Percentiles rank a stretch among this genome's conserved stretches.
These are phyloP conservation scores for Danaus melanippus DNA, from an alignment of 1,140 invertebrate genomes.

Conservation along the genomic window DNA sequence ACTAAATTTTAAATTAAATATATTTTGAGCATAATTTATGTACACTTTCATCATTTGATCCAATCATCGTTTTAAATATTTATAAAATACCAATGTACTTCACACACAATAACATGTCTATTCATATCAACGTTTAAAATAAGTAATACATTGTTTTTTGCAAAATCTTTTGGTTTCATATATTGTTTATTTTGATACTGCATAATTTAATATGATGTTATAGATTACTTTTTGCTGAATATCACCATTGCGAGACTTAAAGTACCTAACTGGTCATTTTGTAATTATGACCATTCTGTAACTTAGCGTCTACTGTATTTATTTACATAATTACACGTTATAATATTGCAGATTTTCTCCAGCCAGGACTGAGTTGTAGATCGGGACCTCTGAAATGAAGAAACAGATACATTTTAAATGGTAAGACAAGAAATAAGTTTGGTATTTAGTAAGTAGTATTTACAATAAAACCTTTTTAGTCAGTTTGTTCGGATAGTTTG, in stretches of 20 bases:
- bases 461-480: background rate
- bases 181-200: too few relatives aligned
- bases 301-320: background rate
- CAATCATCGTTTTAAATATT: background rate
- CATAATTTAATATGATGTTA: too few relatives aligned
- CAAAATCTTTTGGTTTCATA: too few relatives aligned
- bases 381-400: conserved; percentile 23
- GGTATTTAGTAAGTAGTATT: too few relatives aligned
- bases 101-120: too few relatives aligned
- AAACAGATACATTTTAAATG: conserved; percentile 5
- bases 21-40: conserved; percentile 36
- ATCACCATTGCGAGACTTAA: too few relatives aligned
- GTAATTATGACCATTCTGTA: too few relatives aligned
- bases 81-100: too few relatives aligned
- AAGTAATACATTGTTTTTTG: too few relatives aligned
- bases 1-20: conserved; percentile 33
- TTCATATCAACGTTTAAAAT: too few relatives aligned
- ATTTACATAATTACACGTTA: conserved; percentile 20
- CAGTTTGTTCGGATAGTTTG: background rate
- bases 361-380: conserved; percentile 28
- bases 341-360: conserved; percentile 46
- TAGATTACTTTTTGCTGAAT: too few relatives aligned
- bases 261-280: too few relatives aligned
- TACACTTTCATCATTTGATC: conserved; percentile 24
- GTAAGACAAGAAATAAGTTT: background rate